phyloP scores from a whole-genome alignment of 2,797 vertebrate species.

The Crocidura indochinensis region DNA sequence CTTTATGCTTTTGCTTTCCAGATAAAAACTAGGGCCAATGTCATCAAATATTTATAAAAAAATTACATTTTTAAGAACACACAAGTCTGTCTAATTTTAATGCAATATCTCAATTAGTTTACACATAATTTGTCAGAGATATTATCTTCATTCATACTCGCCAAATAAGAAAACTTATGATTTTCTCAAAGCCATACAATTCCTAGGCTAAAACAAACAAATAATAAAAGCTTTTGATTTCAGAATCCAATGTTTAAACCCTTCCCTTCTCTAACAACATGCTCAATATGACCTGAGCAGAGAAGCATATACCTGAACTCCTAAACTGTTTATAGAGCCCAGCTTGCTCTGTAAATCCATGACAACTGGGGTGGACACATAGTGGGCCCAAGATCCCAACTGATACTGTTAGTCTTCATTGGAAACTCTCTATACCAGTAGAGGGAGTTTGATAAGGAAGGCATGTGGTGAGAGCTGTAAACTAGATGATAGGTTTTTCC shows the following conservation, averaged over 20 bases:
- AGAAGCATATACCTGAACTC: neutral
- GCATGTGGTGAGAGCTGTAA: neutral
- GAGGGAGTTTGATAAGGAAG: neutral
- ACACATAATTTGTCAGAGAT: neutral
- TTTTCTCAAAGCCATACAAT: neutral
- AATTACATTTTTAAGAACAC: neutral
- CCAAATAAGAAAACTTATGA: neutral
- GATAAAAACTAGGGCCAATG: neutral
- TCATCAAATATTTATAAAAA: neutral
- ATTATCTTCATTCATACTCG: neutral
- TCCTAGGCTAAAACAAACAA: neutral
- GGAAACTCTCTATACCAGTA: neutral
- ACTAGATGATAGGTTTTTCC: neutral
- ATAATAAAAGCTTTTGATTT: neutral
- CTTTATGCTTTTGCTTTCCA: neutral
- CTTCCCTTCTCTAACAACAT: neutral
- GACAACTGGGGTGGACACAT: fast-evolving
- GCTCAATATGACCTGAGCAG: neutral
- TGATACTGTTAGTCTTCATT: neutral
- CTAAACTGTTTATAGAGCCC: neutral
- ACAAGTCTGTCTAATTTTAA: neutral
- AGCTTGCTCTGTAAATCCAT: neutral
- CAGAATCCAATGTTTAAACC: neutral
- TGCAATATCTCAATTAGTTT: neutral
- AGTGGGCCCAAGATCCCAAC: neutral